phyloP scores from a whole-genome alignment of 1,140 invertebrate species.

The Geopemphigus sp. region DNA sequence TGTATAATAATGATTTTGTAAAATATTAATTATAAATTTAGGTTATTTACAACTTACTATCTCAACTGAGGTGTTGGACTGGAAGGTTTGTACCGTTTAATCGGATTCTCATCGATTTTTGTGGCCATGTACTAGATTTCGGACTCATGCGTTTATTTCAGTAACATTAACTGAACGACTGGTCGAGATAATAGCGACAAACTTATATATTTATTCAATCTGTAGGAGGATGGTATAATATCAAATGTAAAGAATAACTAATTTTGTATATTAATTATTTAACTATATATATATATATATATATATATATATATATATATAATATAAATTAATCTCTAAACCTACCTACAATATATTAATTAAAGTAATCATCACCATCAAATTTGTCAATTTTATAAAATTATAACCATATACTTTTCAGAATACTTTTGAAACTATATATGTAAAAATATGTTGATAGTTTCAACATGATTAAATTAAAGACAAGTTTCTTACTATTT shows the following conservation, averaged over 20 bases:
- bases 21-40: constrained; percentile 32
- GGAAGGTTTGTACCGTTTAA: constrained; percentile 49
- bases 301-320: not conserved
- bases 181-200: constrained; percentile 23
- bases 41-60: constrained; percentile 49
- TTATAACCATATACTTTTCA: no score
- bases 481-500: no score
- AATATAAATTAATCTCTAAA: not conserved
- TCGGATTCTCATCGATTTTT: constrained; percentile 49
- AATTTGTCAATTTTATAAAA: no score
- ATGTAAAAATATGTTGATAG: no score
- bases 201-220: constrained; percentile 43
- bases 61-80: constrained; percentile 44
- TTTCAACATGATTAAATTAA: no score
- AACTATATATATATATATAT: not conserved
- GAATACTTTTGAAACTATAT: no score
- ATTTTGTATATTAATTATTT: not conserved
- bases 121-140: constrained; percentile 48
- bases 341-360: no score
- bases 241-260: constrained; percentile 31
- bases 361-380: no score
- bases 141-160: constrained; percentile 49
- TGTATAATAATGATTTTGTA: constrained; percentile 22
- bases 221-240: constrained; percentile 41
- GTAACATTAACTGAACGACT: constrained; percentile 34